Conservation (phyloP, 1,140 invertebrate species). For the Gryon sp. region DNA sequence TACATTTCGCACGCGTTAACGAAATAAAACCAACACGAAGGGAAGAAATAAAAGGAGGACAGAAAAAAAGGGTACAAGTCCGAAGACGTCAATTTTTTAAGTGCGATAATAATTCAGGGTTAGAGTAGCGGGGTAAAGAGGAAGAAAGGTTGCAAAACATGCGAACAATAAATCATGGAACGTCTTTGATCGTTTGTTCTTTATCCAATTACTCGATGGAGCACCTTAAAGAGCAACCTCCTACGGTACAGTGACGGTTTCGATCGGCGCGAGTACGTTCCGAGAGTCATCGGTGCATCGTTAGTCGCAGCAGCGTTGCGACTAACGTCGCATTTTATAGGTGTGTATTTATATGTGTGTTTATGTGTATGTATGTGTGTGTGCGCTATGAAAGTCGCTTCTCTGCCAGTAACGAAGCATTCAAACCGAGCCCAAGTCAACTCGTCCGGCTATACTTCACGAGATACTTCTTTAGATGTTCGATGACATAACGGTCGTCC, state of each 20-base stretch:
- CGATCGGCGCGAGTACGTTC: slow-evolving; percentile 50
- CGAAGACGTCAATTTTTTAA: slow-evolving; percentile 45
- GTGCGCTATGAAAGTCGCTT: slow-evolving; percentile 60
- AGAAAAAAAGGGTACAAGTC: slow-evolving; percentile 6
- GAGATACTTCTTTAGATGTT: slow-evolving; percentile 58
- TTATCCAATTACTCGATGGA: slow-evolving; percentile 59
- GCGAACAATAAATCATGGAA: slow-evolving; percentile 51
- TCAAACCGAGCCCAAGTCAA: slow-evolving; percentile 56
- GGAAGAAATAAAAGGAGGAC: background rate
- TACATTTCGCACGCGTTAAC: slow-evolving; percentile 8
- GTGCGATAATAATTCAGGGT: slow-evolving; percentile 48
- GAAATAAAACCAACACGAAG: slow-evolving; percentile 16
- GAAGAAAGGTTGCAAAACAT: slow-evolving; percentile 46
- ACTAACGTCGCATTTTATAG: slow-evolving; percentile 47
- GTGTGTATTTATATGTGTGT: slow-evolving; percentile 46
- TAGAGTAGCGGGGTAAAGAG: no score
- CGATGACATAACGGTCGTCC: slow-evolving; percentile 62
- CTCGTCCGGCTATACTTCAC: slow-evolving; percentile 52
- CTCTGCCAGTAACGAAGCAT: slow-evolving; percentile 56
- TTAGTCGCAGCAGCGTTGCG: slow-evolving; percentile 51
- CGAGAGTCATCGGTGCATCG: slow-evolving; percentile 60
- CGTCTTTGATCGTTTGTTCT: slow-evolving; percentile 61
- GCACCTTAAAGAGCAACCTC: slow-evolving; percentile 60
- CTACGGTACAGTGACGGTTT: slow-evolving; percentile 58
- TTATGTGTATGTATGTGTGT: no score